These are phyloP conservation scores for Micromesistius poutassou DNA, from an alignment of 2,797 vertebrate genomes.

Conservation along the genomic window DNA sequence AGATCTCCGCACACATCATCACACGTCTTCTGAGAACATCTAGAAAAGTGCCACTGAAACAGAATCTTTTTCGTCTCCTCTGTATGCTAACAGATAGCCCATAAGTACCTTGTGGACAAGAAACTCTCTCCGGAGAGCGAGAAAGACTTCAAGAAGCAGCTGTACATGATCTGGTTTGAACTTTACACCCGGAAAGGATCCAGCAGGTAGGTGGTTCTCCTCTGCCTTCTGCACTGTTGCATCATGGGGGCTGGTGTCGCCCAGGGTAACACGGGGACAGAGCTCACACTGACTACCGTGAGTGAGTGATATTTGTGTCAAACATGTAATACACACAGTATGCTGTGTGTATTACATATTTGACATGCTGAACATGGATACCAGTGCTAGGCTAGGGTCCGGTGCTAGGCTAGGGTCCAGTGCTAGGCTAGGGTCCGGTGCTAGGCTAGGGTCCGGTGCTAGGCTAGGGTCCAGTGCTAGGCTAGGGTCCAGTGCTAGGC, in stretches of 20 bases:
- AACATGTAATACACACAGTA: too few species aligned
- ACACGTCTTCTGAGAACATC: not conserved
- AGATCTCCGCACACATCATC: not conserved
- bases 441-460: too few species aligned
- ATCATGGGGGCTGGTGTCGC: not conserved
- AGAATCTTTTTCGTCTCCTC: conserved; percentile 16
- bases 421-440: too few species aligned
- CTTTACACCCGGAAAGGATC: conserved; percentile 77
- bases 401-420: too few species aligned
- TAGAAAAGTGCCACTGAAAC: not conserved
- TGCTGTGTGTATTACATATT: too few species aligned
- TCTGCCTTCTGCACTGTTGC: not conserved
- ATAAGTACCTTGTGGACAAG: conserved; percentile 76
- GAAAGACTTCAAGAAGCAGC: conserved; percentile 73
- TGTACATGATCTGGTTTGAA: conserved; percentile 81
- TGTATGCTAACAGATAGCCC: conserved; percentile 66
- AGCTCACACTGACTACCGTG: too few species aligned
- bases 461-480: too few species aligned
- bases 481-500: too few species aligned
- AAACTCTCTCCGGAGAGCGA: conserved; percentile 67
- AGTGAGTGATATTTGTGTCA: too few species aligned
- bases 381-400: not conserved
- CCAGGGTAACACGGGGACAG: too few species aligned
- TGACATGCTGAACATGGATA: not conserved
- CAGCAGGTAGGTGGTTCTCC: conserved; percentile 65